These are phyloP conservation scores for Heliconius eleuchia DNA, from an alignment of 1,140 invertebrate species.

Conservation along the genomic window DNA sequence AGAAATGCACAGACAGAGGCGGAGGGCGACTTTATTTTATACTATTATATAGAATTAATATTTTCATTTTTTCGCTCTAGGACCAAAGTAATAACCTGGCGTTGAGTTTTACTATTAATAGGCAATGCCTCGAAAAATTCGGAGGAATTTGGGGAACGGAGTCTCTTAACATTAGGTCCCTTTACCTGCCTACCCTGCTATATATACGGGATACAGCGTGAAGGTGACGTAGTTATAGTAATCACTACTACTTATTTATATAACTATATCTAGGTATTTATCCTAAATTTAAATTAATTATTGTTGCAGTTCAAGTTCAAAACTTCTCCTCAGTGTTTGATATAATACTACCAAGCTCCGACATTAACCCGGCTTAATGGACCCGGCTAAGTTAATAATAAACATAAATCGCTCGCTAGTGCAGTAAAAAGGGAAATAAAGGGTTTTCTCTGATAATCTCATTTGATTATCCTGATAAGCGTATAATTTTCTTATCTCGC, in stretches of 20 bases:
- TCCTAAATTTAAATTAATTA: not conserved
- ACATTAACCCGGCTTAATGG: conserved; percentile 28
- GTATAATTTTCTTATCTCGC: not conserved
- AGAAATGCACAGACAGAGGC: too few relatives aligned
- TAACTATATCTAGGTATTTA: not conserved
- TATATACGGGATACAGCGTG: too few relatives aligned
- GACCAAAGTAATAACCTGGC: too few relatives aligned
- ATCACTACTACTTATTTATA: too few relatives aligned
- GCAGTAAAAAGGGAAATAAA: conserved; percentile 28
- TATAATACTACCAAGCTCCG: conserved; percentile 9
- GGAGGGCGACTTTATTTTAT: too few relatives aligned
- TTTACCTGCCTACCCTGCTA: too few relatives aligned
- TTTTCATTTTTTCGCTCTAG: not conserved
- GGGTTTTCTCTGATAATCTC: not conserved
- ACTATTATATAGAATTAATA: not conserved
- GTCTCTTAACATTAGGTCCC: too few relatives aligned
- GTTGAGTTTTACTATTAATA: too few relatives aligned
- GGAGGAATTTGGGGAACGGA: too few relatives aligned
- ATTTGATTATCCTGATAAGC: not conserved
- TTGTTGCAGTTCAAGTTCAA: conserved; percentile 7
- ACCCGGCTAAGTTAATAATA: conserved; percentile 32
- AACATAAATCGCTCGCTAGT: conserved; percentile 15
- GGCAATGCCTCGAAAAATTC: too few relatives aligned
- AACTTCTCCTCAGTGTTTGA: not conserved
- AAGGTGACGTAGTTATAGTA: too few relatives aligned